Conservation (phyloP, 2,888 invertebrate species). For the Diplolepis rosae region DNA sequence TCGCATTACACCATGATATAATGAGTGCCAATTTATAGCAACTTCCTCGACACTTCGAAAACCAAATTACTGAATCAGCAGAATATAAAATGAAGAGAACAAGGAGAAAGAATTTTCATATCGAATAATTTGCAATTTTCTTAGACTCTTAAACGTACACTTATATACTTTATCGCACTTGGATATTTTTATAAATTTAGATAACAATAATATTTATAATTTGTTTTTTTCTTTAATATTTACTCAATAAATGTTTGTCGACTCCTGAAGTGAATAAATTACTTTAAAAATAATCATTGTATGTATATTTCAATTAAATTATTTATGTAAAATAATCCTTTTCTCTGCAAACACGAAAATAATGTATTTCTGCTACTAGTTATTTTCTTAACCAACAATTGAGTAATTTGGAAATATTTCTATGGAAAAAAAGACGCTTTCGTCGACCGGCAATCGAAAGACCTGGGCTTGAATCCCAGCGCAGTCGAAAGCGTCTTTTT, state of each 20-base stretch:
- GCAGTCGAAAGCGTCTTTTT: too few species aligned
- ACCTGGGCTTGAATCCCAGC: too few species aligned
- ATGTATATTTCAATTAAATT: neutral
- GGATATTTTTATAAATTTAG: too few species aligned
- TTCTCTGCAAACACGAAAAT: neutral
- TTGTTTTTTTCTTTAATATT: too few species aligned
- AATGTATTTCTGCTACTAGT: neutral
- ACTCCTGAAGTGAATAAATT: too few species aligned
- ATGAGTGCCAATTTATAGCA: conserved; percentile 25
- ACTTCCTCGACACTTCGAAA: conserved; percentile 19
- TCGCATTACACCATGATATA: conserved; percentile 29
- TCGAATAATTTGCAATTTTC: neutral
- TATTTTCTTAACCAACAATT: neutral
- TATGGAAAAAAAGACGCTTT: too few species aligned
- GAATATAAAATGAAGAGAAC: conserved; percentile 12
- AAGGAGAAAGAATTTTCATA: neutral
- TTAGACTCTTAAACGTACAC: neutral
- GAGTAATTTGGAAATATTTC: too few species aligned
- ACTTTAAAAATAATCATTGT: neutral
- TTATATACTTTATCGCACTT: too few species aligned
- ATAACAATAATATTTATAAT: too few species aligned
- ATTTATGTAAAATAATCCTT: neutral
- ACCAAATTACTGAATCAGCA: conserved; percentile 17
- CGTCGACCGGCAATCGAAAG: too few species aligned
- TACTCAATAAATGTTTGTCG: too few species aligned